Evolutionary conservation across 1,140 invertebrate species (phyloP), one percentile per base, ranked within the genome.

Genomic region (Alviniconcha marisindica): DNA sequence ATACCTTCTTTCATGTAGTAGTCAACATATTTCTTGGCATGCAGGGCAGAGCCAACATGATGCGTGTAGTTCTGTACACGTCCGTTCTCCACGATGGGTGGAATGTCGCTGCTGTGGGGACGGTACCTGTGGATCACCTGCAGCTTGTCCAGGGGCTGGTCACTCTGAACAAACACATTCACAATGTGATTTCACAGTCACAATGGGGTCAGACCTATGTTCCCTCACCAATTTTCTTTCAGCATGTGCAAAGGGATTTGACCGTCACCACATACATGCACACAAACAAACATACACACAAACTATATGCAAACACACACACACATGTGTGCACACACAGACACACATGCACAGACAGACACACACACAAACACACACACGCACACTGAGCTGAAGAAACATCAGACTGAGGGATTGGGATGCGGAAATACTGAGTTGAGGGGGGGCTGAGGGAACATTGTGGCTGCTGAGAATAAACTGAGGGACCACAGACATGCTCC

Each of bases 1-100:
- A 63, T 38, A 85, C 86, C 86, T 79, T 85, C 77, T 77, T 85
- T 85, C 40, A 85, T 48, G 73, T 87, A 87, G 36, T 54, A 87
- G 44, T 83, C 79, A 4, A 87, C 63, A 63, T 85, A 87, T 40
- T 85, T 81, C 71, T 83, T 80, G 33, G 84, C n/a, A 44, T 85
- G 76, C 36, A 87, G 56, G 3, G 84, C 86, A 42, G 84, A 80
- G 12, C 86, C 86, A 1, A 87, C 84, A 76, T 87, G 84, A 5
- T 28, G 36, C 28, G 80, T 82, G 66, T 87, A 87, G 73, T 85
- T 85, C 18, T 82, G 81, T 28, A 87, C 79, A 36, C 81, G 85
- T 2, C 86, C 86, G 31, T 83, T 85, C 24, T 87, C 82, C n/a
- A 83, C 79, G 14, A 85, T 33, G 18, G 78, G 71, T 28, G 84